Conservation (phyloP, 2,888 invertebrate genomes). For the Leuctra nigra region DNA sequence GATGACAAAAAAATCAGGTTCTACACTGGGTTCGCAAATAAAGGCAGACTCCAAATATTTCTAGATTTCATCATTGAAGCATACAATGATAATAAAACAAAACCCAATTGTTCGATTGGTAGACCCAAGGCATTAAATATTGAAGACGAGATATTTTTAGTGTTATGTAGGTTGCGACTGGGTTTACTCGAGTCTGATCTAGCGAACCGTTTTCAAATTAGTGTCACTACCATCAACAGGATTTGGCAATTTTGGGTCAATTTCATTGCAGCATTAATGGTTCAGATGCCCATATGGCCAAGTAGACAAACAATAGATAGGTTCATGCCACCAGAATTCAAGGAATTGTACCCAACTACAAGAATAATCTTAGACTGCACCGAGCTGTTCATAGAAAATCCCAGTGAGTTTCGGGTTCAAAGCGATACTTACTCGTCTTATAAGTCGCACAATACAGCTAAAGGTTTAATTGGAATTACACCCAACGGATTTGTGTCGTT, state of each 20-base stretch:
- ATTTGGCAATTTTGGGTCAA: conserved; percentile 4
- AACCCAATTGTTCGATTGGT: neutral
- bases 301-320: neutral
- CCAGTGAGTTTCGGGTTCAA: conserved; percentile 19
- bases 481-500: conserved; percentile 29
- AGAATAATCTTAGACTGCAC: conserved; percentile 25
- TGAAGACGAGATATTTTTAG: neutral
- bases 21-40: conserved; percentile 2
- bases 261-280: neutral
- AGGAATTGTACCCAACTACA: neutral
- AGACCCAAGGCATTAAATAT: neutral
- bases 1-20: conserved; percentile 2
- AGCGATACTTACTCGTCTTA: conserved; percentile 14
- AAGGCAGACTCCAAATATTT: neutral
- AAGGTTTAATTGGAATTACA: conserved; percentile 30
- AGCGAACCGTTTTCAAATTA: conserved; percentile 6
- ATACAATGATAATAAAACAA: neutral
- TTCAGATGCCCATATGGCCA: conserved; percentile 2
- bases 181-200: conserved; percentile 6
- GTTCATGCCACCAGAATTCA: conserved; percentile 2
- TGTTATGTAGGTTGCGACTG: neutral
- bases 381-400: conserved; percentile 27
- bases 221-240: neutral
- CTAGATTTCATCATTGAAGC: neutral
- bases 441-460: conserved; percentile 29